phyloP scores from a whole-genome alignment of 2,888 invertebrate species.

The Mythimna lalbum region DNA sequence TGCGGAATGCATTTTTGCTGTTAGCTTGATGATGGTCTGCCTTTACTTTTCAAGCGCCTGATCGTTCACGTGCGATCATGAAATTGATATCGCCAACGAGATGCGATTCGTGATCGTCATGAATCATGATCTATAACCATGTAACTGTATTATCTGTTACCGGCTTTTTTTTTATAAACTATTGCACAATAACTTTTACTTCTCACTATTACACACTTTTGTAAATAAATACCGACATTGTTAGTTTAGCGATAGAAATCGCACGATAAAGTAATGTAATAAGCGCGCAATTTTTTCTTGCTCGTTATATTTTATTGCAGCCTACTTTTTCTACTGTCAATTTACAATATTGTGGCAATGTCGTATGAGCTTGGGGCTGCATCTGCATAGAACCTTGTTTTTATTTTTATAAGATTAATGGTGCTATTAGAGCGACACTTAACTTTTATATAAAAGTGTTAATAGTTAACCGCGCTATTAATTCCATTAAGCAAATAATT shows the following conservation, averaged over 20 bases:
- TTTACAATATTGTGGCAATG: constrained; percentile 34
- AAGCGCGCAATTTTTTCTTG: constrained; percentile 45
- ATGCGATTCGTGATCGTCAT: constrained; percentile 53
- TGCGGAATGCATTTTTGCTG: constrained; percentile 47
- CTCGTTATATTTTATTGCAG: constrained; percentile 43
- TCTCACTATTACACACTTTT: constrained; percentile 68
- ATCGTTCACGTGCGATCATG: constrained; percentile 55
- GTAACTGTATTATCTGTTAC: constrained; percentile 59
- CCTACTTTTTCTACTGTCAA: constrained; percentile 41
- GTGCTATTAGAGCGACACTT: constrained; percentile 43
- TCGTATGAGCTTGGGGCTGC: constrained; percentile 7
- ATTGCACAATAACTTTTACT: constrained; percentile 67
- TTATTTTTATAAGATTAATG: constrained; percentile 42
- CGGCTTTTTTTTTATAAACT: constrained; percentile 54
- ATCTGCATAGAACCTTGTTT: constrained; percentile 4
- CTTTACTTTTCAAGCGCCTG: constrained; percentile 41
- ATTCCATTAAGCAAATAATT: constrained; percentile 57
- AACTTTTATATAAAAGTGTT: constrained; percentile 49
- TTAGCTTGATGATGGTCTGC: constrained; percentile 38
- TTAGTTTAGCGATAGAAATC: constrained; percentile 71
- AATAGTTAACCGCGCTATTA: constrained; percentile 44
- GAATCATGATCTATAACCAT: constrained; percentile 53
- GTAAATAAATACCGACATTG: constrained; percentile 70
- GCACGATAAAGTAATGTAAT: constrained; percentile 70
- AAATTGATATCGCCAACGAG: constrained; percentile 52